Base-by-base conservation (phyloP, 2,888 invertebrate species). In the Hyposoter dolosus region DNA sequence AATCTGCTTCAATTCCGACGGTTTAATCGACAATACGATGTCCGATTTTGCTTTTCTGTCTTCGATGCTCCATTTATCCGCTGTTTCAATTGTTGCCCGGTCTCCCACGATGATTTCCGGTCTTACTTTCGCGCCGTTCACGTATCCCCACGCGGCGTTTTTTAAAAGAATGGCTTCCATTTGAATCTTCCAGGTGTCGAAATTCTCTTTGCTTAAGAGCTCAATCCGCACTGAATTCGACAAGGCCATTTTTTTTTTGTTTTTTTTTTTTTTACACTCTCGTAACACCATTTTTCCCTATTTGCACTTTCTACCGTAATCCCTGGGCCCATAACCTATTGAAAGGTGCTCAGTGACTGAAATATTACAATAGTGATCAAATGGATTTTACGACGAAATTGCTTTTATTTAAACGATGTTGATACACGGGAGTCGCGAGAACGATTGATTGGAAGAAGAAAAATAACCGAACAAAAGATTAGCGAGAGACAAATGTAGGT, bases 1-100 rank as follows among this genome's bases (percentile, higher is more conserved):
- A 7, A 63, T 19, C 91, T 83, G 82, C 35, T 79, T 72, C 9
- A 82, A 35, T 17, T 82, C 76, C 3, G 43, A 68, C 19, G 76
- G 76, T 6, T n/a, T 50, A 1, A 76, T 82, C 1, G 66, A 56
- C 17, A 82, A 10, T 5, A 82, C 53, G 0, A 82, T 66, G 9
- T 75, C 75, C 9, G 82, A 53, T 45, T 56, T 53, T 23, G 82
- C 82, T 15, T 65, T 75, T 17, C 23, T n/a, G 17, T 75, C 82
- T 10, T 56, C 56, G 1, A 32, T 50, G 5, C 3, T 23, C 68
- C 74, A 82, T 32, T 45, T 74, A 0, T 23, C 23, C 5, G 35
- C 28, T 23, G 50, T 53, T n/a, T 43, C 56, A 3, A 45, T 9
- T 15, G 69, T 32, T 19, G 56, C 56, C 53, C n/a, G 65, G 43